A percentile compares a stretch with the other conserved stretches of the same genome.
phyloP scores from a whole-genome alignment of 2,113 vertebrate species.

The Sorex fumeus region DNA sequence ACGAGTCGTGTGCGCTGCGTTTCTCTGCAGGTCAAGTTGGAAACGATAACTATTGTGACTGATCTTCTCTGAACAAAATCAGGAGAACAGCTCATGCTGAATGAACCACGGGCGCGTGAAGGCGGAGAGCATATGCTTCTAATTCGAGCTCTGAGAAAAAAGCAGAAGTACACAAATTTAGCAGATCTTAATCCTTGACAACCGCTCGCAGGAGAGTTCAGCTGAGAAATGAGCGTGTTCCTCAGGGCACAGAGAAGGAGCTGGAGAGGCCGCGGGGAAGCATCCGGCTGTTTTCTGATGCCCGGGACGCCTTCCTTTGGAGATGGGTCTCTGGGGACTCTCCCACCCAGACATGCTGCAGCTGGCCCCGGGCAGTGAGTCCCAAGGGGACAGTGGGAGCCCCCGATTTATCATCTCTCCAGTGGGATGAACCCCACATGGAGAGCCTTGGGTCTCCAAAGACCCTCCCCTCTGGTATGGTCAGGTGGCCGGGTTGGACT shows the following conservation, averaged over 20 bases:
- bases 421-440: neutral
- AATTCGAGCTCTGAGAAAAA: conserved; percentile 44
- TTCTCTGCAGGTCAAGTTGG: conserved; percentile 44
- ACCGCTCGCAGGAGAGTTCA: neutral
- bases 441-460: neutral
- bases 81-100: conserved; percentile 23
- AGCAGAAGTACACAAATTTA: conserved; percentile 41
- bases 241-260: conserved; percentile 14
- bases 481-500: neutral
- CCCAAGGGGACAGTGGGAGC: too few relatives aligned
- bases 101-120: neutral
- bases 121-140: conserved; percentile 54
- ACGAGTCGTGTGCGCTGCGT: neutral
- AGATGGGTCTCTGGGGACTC: neutral
- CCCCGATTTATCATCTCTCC: too few relatives aligned
- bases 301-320: neutral
- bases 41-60: conserved; percentile 3
- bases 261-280: neutral
- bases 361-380: neutral
- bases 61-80: conserved; percentile 17
- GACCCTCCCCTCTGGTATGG: neutral
- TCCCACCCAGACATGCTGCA: neutral
- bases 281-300: neutral
- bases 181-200: conserved; percentile 45
- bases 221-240: conserved; percentile 2